Conservation (phyloP, 2,888 invertebrate genomes). For the Drosophila heteroneura region DNA sequence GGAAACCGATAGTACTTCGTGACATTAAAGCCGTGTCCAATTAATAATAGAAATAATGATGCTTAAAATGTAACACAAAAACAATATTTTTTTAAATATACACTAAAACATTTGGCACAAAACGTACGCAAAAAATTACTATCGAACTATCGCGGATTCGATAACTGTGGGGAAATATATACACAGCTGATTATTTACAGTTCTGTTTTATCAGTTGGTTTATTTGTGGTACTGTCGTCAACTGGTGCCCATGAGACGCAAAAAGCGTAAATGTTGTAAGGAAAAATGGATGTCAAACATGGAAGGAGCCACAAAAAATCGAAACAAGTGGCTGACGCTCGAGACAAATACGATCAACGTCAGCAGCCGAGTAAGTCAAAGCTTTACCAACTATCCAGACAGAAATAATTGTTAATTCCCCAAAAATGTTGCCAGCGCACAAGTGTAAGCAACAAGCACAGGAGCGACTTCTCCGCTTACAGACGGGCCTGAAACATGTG, state of each 20-base stretch:
- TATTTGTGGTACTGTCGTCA: background rate
- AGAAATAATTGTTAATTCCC: background rate
- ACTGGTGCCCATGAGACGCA: background rate
- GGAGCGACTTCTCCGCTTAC: conserved; percentile 11
- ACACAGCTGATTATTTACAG: conserved; percentile 11
- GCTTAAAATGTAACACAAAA: background rate
- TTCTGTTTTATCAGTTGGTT: background rate
- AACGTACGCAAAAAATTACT: background rate
- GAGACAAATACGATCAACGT: background rate
- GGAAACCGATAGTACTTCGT: background rate
- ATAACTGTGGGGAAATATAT: background rate
- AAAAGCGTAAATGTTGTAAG: background rate
- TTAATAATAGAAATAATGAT: background rate
- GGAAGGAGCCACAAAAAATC: background rate
- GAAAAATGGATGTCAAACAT: conserved; percentile 12
- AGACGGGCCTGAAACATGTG: background rate
- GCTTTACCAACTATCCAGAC: background rate
- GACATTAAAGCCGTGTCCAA: background rate
- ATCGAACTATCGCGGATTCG: background rate
- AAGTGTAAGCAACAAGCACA: conserved; percentile 5
- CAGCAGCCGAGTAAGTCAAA: conserved; percentile 4
- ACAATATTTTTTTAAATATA: background rate
- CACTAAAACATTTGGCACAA: background rate
- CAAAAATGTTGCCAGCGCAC: background rate
- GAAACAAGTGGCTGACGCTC: background rate